Percentiles rank a stretch among this genome's conserved stretches.
These are phyloP conservation scores for Nansenia antarctica DNA, from an alignment of 2,113 vertebrate species.

Conservation along the genomic window DNA sequence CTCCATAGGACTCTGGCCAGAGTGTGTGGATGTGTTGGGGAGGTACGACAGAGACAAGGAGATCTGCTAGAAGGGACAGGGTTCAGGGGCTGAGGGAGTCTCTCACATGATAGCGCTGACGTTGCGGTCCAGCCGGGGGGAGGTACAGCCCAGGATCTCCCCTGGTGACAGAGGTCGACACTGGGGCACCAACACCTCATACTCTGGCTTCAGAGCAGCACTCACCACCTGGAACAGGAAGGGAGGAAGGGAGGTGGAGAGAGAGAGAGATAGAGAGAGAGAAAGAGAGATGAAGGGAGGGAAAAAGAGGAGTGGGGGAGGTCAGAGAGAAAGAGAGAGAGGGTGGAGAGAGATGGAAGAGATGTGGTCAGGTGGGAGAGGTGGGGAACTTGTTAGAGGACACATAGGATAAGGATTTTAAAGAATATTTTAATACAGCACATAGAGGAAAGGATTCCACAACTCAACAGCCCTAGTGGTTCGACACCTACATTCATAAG, in stretches of 20 bases:
- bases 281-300: neutral
- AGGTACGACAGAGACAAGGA: neutral
- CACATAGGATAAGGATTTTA: too few species aligned
- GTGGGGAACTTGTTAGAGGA: too few species aligned
- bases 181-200: slow-evolving; percentile 86
- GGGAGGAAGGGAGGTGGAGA: neutral
- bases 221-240: slow-evolving; percentile 75
- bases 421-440: too few species aligned
- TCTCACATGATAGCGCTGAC: slow-evolving; percentile 91
- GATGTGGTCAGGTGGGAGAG: too few species aligned
- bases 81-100: too few species aligned
- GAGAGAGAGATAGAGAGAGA: neutral
- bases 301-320: neutral
- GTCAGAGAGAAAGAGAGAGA: too few species aligned
- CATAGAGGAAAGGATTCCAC: too few species aligned
- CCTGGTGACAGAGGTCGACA: slow-evolving; percentile 96
- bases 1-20: too few species aligned
- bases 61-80: neutral
- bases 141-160: slow-evolving; percentile 94
- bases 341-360: neutral
- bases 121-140: slow-evolving; percentile 79
- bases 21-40: neutral
- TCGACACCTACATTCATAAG: slow-evolving; percentile 21
- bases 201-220: slow-evolving; percentile 81
- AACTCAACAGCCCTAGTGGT: too few species aligned